Evolutionary conservation across 1,140 invertebrate genomes (phyloP).

Genomic region (Ips typographus): DNA sequence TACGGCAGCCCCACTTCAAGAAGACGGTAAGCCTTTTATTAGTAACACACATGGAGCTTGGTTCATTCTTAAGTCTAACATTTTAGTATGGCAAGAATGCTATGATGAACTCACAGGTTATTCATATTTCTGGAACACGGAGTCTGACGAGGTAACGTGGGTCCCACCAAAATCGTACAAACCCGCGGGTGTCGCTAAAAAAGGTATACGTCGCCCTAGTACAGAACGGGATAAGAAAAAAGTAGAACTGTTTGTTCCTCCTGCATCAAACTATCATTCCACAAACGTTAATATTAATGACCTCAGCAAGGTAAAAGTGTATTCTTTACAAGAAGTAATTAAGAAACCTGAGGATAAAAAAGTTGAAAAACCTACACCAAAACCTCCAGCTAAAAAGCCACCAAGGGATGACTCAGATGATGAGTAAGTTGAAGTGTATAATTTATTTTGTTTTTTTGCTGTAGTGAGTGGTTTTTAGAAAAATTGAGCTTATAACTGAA

Average conservation of each 20-base stretch:
- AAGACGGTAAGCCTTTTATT: slow-evolving; percentile 1
- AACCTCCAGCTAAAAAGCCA: slow-evolving; percentile 4
- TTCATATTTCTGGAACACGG: slow-evolving; percentile 73
- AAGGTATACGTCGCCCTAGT: background rate
- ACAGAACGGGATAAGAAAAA: slow-evolving; percentile 12
- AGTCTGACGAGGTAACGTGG: slow-evolving; percentile 74
- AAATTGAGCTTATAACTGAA: slow-evolving; percentile 64
- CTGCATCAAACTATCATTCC: background rate
- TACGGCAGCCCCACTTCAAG: slow-evolving; percentile 23
- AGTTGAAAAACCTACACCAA: slow-evolving; percentile 2
- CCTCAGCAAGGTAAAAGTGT: slow-evolving; percentile 32
- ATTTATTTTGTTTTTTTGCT: slow-evolving; percentile 10
- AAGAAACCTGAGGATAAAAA: slow-evolving; percentile 27
- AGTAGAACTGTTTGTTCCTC: slow-evolving; percentile 27
- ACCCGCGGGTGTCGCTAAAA: slow-evolving; percentile 15
- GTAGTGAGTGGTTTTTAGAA: slow-evolving; percentile 50
- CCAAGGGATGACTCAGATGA: slow-evolving; percentile 53
- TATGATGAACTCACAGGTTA: slow-evolving; percentile 68
- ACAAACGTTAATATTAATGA: slow-evolving; percentile 24
- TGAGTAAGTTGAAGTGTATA: slow-evolving; percentile 52
- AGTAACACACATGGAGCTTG: background rate
- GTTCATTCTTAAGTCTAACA: background rate
- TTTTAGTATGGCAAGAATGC: slow-evolving; percentile 66
- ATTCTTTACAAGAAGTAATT: slow-evolving; percentile 33
- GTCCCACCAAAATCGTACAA: slow-evolving; percentile 62